A percentile compares a stretch with the other conserved stretches of the same genome.
Evolutionary conservation across 2,888 invertebrate genomes (phyloP).

Genomic region (Odontocolon sp.): DNA sequence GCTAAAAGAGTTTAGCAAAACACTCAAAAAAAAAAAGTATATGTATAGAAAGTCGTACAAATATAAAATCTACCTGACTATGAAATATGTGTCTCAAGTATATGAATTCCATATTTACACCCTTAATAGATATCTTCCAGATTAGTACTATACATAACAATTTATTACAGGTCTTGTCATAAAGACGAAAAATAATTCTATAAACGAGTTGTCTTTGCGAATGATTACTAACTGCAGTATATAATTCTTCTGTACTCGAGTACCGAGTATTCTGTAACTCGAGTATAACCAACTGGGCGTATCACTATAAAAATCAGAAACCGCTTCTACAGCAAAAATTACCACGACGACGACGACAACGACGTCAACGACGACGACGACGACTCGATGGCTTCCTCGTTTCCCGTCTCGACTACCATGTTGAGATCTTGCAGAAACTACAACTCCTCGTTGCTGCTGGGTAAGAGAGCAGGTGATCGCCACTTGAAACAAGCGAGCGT

Average conservation of each 20-base stretch:
- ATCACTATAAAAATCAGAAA: constrained; percentile 36
- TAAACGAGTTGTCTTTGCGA: too few relatives aligned
- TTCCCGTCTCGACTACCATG: constrained; percentile 35
- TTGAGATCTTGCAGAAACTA: constrained; percentile 29
- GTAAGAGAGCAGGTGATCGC: constrained; percentile 50
- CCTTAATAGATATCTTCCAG: too few relatives aligned
- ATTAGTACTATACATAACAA: too few relatives aligned
- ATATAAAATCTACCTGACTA: too few relatives aligned
- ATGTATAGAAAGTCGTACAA: too few relatives aligned
- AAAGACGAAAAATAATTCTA: too few relatives aligned
- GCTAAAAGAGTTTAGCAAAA: too few relatives aligned
- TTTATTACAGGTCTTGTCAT: too few relatives aligned
- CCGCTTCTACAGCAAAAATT: constrained; percentile 38
- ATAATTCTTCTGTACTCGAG: neutral
- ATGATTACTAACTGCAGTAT: too few relatives aligned
- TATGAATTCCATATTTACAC: too few relatives aligned
- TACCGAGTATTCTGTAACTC: neutral
- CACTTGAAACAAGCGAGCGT: constrained; percentile 65
- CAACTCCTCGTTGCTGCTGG: constrained; percentile 5
- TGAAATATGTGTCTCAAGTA: too few relatives aligned
- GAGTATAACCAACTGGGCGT: constrained; percentile 20
- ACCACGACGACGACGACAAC: constrained; percentile 27
- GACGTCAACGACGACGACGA: constrained; percentile 53
- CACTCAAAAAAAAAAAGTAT: too few relatives aligned
- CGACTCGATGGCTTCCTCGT: constrained; percentile 65